Base-by-base conservation (phyloP, 2,113 vertebrate species). In the Nettapus auritus region DNA sequence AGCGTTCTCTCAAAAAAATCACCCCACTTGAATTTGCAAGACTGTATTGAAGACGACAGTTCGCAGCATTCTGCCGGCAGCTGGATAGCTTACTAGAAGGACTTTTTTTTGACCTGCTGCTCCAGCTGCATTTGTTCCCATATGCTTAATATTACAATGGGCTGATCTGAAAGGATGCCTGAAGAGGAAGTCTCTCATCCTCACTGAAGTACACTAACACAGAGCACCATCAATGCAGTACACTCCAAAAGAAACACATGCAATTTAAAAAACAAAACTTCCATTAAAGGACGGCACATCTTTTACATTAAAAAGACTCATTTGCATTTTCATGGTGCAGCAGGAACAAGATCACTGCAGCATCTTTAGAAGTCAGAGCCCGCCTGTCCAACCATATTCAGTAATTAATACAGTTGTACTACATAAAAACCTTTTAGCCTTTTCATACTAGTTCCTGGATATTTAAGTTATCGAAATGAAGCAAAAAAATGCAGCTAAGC, bases 301-400 rank as follows among this genome's bases (percentile, higher is more conserved):
- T 94, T 83, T 64, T n/a, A 67, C 73, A 89, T 57, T 68, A 60
- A 67, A 63, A 55, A 53, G 36, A 38, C 10, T 57, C 21, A 64
- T 80, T 63, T 87, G 38, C 46, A 93, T 93, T 95, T 95, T 84
- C 38, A 66, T 28, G 23, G 44, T n/a, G 63, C 68, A 86, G 56
- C n/a, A 55, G 0, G 2, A 86, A 74, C 36, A 91, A 46, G 53
- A 91, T 18, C 15, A 13, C 57, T 53, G 68, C 46, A 91, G 36
- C 70, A 75, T 29, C 62, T 48, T 71, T 9, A 40, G 2, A 93
- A 94, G 18, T 56, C 57, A 48, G 11, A 67, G 31, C 14, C 55
- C 69, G 26, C 33, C 26, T n/a, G 50, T 57, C 55, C 38, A 83
- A 52, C 68, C 40, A 9, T 40, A 88, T 13, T 40, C 33, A 29